Base-by-base conservation (phyloP, 2,797 vertebrate genomes). In the Pteropus rufus region DNA sequence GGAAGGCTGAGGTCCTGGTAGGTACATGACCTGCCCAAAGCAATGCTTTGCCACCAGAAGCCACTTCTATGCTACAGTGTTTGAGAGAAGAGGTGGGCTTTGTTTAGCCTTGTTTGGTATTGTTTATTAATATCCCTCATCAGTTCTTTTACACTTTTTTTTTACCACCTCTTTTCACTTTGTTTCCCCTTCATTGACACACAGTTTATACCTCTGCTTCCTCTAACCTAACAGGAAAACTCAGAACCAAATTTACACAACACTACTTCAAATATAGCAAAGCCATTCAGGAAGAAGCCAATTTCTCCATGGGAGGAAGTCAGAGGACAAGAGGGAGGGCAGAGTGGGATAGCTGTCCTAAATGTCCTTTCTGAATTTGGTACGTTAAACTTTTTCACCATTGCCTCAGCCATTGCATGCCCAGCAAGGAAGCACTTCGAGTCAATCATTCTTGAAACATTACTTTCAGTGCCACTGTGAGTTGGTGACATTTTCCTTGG, bases 401-500 rank as follows among this genome's bases (percentile, higher is more conserved):
- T 90, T 19, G n/a, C 76, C 70, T 91, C 10, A 3, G 80, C 23
- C 56, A 81, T 82, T 67, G 46, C 69, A 26, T 73, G 84, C 77
- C 31, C 76, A 93, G 73, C 60, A 86, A 93, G 80, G 80, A 86
- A 93, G 67, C 58, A 87, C 88, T 92, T 80, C 39, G 65, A 95
- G 85, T 94, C 77, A 87, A 84, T 96, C 84, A 88, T 94, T 77
- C 56, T 89, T 90, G 52, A 82, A 95, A 96, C 16, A 39, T 92
- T 95, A 81, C 67, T 79, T 87, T 90, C 36, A 65, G 72, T 72
- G 34, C 80, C 54, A 34, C 94, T 44, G 60, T 87, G 91, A 92
- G 26, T 77, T 73, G 82, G 81, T 96, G 95, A 97, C 76, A 94
- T 95, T 97, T 97, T 93, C 72, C 76, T 96, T 94, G 93, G 65